Evolutionary conservation across 2,888 invertebrate species (phyloP).

Genomic region (Agrochola circellaris): DNA sequence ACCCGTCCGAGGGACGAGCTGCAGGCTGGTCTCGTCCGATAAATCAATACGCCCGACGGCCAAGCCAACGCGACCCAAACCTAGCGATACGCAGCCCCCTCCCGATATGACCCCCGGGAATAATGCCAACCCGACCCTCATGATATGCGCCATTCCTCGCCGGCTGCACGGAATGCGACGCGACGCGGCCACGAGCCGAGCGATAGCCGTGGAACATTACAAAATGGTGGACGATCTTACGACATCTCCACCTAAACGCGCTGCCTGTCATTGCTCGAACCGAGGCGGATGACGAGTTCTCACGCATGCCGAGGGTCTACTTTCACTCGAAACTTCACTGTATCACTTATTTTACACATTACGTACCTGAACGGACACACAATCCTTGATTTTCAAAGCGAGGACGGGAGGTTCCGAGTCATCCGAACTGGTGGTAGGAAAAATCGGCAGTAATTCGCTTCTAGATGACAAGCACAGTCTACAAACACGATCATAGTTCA

Average conservation of each 20-base stretch:
- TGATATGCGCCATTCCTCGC: slow-evolving; percentile 85
- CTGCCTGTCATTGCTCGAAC: slow-evolving; percentile 88
- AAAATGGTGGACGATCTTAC: slow-evolving; percentile 92
- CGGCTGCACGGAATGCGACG: slow-evolving; percentile 89
- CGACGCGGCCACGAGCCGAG: slow-evolving; percentile 88
- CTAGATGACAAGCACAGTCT: slow-evolving; percentile 92
- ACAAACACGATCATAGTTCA: slow-evolving; percentile 91
- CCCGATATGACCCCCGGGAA: slow-evolving; percentile 87
- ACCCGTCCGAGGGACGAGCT: slow-evolving; percentile 86
- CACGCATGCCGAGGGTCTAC: slow-evolving; percentile 88
- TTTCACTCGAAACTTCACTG: slow-evolving; percentile 88
- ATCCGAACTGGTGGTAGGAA: slow-evolving; percentile 90
- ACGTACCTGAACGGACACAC: slow-evolving; percentile 93
- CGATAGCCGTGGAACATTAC: slow-evolving; percentile 90
- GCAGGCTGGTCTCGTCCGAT: slow-evolving; percentile 89
- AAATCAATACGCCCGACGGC: slow-evolving; percentile 88
- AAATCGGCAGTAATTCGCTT: slow-evolving; percentile 91
- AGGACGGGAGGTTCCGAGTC: slow-evolving; percentile 90
- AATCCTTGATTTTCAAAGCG: slow-evolving; percentile 92
- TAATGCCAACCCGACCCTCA: slow-evolving; percentile 87
- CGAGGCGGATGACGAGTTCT: slow-evolving; percentile 90
- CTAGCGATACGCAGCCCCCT: slow-evolving; percentile 85
- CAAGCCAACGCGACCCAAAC: slow-evolving; percentile 84
- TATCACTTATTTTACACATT: slow-evolving; percentile 79
- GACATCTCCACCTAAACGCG: slow-evolving; percentile 90